Evolutionary conservation across 2,888 invertebrate species (phyloP), one percentile per base, ranked within the genome.

Genomic region (Tinea pellionella): DNA sequence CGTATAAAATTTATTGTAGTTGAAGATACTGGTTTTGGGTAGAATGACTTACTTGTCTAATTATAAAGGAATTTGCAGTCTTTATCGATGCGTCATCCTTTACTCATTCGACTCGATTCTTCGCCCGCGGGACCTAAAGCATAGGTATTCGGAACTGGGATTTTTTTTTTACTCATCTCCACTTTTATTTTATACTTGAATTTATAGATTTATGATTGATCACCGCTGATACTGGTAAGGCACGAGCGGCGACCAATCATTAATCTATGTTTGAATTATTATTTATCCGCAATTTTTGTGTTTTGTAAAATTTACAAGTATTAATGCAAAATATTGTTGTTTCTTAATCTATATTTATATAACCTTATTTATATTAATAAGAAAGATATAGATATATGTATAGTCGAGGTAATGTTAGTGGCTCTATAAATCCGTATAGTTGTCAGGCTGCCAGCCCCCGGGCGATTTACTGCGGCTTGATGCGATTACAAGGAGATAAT

Each of bases 31-130:
- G 9, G 9, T 12, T 47, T 47, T 47, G 24, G 12, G 53, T 53
- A 2, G 53, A 53, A 53, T 53, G 4, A 15, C 19, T 24, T 2
- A 9, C 13, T 30, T 65, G 66, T 69, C 73, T 73, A 73, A 75
- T 75, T 74, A 74, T 70, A 72, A 70, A 72, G 69, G 72, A 71
- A 74, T 75, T 68, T 63, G 68, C 68, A 66, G 29, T 32, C 15
- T 57, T 57, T 57, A 30, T 30, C 32, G 62, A 69, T 72, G 72
- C 70, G 68, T 72, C 73, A 73, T 71, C 68, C 66, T 72, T 70
- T 70, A 69, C 70, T 67, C 68, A 71, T 71, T 69, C 66, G 64
- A 61, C 60, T 65, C 63, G 67, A 64, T 68, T 67, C 66, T 65
- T 63, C 16, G 47, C 15, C 9, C 47, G 15, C 47, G 6, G n/a